Percentiles rank a stretch among this genome's conserved stretches.
Evolutionary conservation across 2,113 vertebrate species (phyloP).

Genomic region (Muntiacus reevesi): DNA sequence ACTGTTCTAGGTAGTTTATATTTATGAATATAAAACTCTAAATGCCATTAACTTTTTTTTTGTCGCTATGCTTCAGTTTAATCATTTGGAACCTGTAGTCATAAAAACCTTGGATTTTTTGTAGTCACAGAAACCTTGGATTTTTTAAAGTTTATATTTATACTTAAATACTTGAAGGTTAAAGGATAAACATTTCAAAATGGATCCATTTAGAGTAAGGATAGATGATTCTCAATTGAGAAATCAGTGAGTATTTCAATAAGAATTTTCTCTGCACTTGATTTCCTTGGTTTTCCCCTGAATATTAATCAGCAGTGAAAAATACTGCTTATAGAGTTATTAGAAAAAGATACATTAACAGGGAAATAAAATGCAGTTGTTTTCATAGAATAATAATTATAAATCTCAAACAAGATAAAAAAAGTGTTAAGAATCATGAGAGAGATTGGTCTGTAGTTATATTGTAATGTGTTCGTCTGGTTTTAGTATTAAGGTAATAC

Average conservation of each 20-base stretch:
- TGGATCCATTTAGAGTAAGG: slow-evolving; percentile 25
- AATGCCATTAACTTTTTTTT: neutral
- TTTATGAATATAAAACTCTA: neutral
- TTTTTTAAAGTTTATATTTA: neutral
- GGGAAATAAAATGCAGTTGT: neutral
- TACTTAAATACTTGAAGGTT: neutral
- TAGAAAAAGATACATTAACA: neutral
- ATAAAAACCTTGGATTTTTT: neutral
- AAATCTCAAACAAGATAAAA: neutral
- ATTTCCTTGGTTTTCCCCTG: neutral
- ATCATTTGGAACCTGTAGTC: slow-evolving; percentile 44
- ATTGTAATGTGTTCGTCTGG: neutral
- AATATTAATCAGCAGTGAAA: neutral
- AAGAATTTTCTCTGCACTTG: neutral
- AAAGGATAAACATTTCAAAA: neutral
- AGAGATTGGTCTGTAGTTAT: neutral
- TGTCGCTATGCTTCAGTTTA: neutral
- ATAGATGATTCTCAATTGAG: slow-evolving; percentile 29
- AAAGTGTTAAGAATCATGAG: neutral
- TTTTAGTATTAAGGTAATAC: neutral
- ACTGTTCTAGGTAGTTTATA: neutral
- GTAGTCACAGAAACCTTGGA: neutral
- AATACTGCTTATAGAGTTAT: neutral
- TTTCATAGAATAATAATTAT: neutral
- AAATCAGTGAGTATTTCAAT: neutral